A percentile compares a stretch with the other conserved stretches of the same genome.
These are phyloP conservation scores for Muntiacus muntjak DNA, from an alignment of 2,113 vertebrate species.

Conservation along the genomic window DNA sequence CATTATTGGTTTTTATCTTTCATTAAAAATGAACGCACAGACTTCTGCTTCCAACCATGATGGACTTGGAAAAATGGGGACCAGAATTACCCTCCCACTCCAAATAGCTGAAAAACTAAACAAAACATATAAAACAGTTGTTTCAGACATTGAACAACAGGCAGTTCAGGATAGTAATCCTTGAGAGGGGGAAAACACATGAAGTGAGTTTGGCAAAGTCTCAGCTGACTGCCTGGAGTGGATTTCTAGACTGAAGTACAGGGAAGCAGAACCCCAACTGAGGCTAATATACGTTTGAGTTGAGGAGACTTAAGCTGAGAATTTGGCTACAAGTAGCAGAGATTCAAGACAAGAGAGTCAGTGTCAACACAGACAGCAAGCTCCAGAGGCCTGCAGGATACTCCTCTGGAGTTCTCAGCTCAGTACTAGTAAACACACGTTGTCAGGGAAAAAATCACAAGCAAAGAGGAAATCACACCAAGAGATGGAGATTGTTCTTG, in stretches of 20 bases:
- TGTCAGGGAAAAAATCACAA: neutral
- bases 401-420: neutral
- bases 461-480: neutral
- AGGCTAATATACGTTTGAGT: neutral
- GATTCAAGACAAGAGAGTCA: neutral
- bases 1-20: neutral
- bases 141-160: neutral
- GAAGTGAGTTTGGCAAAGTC: neutral
- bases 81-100: neutral
- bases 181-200: neutral
- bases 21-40: neutral
- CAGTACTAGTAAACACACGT: accelerated
- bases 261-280: neutral
- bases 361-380: no score
- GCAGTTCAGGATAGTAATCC: no score
- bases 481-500: neutral
- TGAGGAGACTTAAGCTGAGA: neutral
- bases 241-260: neutral
- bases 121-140: neutral
- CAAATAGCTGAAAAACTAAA: neutral
- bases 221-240: neutral
- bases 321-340: neutral
- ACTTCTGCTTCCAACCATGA: neutral
- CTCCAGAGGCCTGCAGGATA: no score
- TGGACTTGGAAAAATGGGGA: neutral